Percentiles rank a stretch among this genome's conserved stretches.
phyloP scores from a whole-genome alignment of 2,113 vertebrate genomes.

The Carassius gibelio region DNA sequence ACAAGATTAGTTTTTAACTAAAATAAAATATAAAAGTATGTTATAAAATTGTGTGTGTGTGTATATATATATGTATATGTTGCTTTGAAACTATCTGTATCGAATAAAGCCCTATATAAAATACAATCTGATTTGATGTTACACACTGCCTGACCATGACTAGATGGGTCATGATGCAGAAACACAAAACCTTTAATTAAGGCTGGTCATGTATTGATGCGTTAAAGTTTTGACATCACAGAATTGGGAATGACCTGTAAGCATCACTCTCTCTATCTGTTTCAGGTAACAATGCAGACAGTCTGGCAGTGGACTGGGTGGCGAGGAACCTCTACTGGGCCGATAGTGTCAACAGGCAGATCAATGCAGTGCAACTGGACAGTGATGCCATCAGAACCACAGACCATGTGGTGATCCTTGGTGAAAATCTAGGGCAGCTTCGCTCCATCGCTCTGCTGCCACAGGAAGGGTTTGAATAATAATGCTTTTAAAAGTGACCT shows the following conservation, averaged over 20 bases:
- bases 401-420: conserved; percentile 78
- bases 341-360: conserved; percentile 77
- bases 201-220: too few relatives aligned
- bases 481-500: background rate
- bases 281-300: conserved; percentile 82
- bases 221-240: background rate
- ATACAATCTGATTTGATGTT: background rate
- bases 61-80: too few relatives aligned
- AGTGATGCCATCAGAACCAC: conserved; percentile 60
- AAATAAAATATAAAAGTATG: background rate
- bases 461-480: conserved; percentile 78
- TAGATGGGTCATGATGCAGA: too few relatives aligned
- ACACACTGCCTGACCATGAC: too few relatives aligned
- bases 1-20: background rate
- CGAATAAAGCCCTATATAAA: too few relatives aligned
- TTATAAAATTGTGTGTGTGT: too few relatives aligned
- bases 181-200: background rate
- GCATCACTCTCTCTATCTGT: background rate
- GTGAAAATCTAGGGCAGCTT: conserved; percentile 81
- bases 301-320: conserved; percentile 88
- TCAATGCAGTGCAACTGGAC: conserved; percentile 77
- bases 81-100: too few relatives aligned
- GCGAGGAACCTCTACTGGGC: conserved; percentile 91
- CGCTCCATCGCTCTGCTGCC: conserved; percentile 83
- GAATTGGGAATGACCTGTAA: background rate